Base-by-base conservation (phyloP, 2,888 invertebrate species). In the Psylliodes chrysocephalus region DNA sequence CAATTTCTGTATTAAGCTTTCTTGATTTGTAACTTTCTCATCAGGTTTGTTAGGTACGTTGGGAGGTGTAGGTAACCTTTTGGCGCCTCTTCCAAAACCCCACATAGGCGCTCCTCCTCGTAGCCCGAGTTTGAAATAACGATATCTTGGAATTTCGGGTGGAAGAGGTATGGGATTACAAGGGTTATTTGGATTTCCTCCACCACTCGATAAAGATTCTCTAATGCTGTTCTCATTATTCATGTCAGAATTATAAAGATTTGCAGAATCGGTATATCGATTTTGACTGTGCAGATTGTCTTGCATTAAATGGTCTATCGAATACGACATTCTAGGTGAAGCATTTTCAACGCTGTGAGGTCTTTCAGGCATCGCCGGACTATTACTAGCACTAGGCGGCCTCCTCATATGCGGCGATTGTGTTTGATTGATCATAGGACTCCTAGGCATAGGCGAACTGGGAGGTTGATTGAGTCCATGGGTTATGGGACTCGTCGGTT, bases 21-120 rank as follows among this genome's bases (percentile, higher is more conserved):
- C 73, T 5, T 51, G 44, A 51, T 46, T 60, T 4, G 62, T 30
- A 12, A 30, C 12, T 51, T 66, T 67, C 22, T 67, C 68, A 7
- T 69, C 66, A 1, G 64, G 25, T 60, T 71, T 71, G 15, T 30
- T 62, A 25, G 14, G 3, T 6, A 54, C 42, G 49, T 55, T 70
- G 18, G 79, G 77, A 14, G 78, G 75, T 8, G 78, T 83, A 73
- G 78, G 80, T 55, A 76, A 79, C 70, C 73, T 78, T 73, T 80
- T 84, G 51, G 78, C 82, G 71, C 71, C 84, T 71, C 78, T 82
- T 77, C 79, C 79, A 42, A 79, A 82, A 59, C 83, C 82, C 90
- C 90, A 90, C 82, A 89, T 87, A 0, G 90, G 89, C 0, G 90
- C 86, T 3, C 90, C 90, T 17, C 91, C 91, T 65, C 86, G 81